Percentiles rank a stretch among this genome's conserved stretches.
phyloP scores from a whole-genome alignment of 2,797 vertebrate genomes.

The Octomys mimax region DNA sequence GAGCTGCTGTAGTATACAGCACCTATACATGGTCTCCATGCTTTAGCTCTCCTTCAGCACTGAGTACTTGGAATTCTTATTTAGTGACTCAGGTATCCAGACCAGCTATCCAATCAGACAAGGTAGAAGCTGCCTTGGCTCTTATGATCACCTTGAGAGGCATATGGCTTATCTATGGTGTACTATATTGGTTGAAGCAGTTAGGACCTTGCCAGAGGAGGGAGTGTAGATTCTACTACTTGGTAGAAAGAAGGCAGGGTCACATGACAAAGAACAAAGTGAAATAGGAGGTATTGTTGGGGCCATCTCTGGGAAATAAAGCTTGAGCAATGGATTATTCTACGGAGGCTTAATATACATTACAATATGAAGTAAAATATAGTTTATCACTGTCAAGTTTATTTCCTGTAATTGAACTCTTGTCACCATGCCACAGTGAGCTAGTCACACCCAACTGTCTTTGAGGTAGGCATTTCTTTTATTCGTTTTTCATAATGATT shows the following conservation, averaged over 20 bases:
- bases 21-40: background rate
- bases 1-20: background rate
- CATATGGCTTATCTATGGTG: background rate
- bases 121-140: background rate
- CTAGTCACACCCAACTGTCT: constrained; percentile 29
- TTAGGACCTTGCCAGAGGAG: background rate
- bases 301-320: constrained; percentile 24
- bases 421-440: background rate
- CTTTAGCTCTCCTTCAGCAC: background rate
- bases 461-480: constrained; percentile 49
- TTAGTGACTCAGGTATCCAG: background rate
- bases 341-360: background rate
- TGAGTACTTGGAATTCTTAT: background rate
- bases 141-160: background rate
- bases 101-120: background rate
- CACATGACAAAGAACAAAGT: background rate
- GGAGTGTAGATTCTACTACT: background rate
- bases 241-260: background rate
- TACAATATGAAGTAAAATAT: constrained; percentile 3
- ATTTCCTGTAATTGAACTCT: constrained; percentile 3
- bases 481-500: constrained; percentile 44
- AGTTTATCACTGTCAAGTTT: background rate
- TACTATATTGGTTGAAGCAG: background rate
- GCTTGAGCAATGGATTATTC: constrained; percentile 8
- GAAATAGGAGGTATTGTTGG: background rate